Evolutionary conservation across 2,797 vertebrate species (phyloP).

Genomic region (Silurus lanzhouensis): DNA sequence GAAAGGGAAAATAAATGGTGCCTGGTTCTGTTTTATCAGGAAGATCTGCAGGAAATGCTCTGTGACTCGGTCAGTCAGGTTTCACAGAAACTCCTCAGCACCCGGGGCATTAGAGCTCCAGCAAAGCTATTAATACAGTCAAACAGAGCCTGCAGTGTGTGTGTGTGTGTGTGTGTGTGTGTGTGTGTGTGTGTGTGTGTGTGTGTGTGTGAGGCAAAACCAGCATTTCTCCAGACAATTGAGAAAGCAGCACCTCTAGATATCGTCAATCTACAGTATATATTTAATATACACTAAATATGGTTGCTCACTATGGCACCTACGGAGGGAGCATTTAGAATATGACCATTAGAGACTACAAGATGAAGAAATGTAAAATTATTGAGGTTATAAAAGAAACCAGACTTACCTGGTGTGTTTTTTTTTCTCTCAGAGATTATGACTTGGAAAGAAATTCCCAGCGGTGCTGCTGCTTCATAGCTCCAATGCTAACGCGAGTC

Average conservation of each 20-base stretch:
- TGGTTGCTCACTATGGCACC: background rate
- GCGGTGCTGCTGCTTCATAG: background rate
- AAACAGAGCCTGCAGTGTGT: conserved; percentile 16
- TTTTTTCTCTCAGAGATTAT: background rate
- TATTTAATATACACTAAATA: background rate
- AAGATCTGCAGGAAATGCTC: background rate
- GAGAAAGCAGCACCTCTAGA: background rate
- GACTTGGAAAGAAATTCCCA: background rate
- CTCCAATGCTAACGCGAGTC: background rate
- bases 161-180: conserved; percentile 1
- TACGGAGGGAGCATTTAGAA: background rate
- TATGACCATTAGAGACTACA: too few relatives aligned
- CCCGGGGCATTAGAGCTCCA: conserved; percentile 1
- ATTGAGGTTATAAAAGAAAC: background rate
- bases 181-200: background rate
- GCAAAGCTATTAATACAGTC: conserved; percentile 37
- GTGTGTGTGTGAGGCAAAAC: background rate
- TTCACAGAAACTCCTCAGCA: conserved; percentile 16
- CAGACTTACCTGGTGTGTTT: background rate
- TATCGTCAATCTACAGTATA: background rate
- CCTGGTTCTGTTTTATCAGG: background rate
- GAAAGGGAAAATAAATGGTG: background rate
- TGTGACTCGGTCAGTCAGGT: conserved; percentile 10
- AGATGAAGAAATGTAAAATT: background rate
- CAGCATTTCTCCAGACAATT: background rate